A percentile compares a stretch with the other conserved stretches of the same genome.
Evolutionary conservation across 2,888 invertebrate species (phyloP).

Genomic region (Pseudococcus jackbeardsleyi): DNA sequence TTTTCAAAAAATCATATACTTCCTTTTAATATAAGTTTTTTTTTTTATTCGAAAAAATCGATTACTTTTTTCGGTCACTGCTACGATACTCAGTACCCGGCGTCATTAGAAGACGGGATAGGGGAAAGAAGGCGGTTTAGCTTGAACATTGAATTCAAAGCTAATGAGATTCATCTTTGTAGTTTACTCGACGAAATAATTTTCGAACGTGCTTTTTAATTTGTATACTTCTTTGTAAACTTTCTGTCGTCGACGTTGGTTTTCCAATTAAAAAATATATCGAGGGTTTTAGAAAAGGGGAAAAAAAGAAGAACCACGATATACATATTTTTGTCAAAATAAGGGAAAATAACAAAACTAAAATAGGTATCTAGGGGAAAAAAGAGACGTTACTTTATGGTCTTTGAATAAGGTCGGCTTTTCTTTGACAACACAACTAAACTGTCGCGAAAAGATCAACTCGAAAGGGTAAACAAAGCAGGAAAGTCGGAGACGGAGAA

Average conservation of each 20-base stretch:
- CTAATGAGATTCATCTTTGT: constrained; percentile 19
- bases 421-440: not conserved
- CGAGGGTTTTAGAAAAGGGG: not conserved
- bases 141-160: constrained; percentile 29
- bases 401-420: constrained; percentile 3
- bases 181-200: constrained; percentile 22
- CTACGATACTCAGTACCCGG: not conserved
- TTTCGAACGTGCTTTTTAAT: constrained; percentile 33
- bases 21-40: not conserved
- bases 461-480: not conserved
- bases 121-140: not conserved
- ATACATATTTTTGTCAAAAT: not conserved
- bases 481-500: not conserved
- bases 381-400: constrained; percentile 10
- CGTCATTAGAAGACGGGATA: not conserved
- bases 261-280: constrained; percentile 28
- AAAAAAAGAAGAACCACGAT: not conserved
- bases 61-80: constrained; percentile 14
- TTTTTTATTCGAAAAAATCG: constrained; percentile 6
- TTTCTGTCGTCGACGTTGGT: not conserved
- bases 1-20: constrained; percentile 4
- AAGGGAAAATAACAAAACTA: not conserved
- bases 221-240: constrained; percentile 32
- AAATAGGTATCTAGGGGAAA: not conserved
- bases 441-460: not conserved